These are phyloP conservation scores for Leucoraja erinaceus DNA, from an alignment of 2,113 vertebrate genomes.

Conservation along the genomic window DNA sequence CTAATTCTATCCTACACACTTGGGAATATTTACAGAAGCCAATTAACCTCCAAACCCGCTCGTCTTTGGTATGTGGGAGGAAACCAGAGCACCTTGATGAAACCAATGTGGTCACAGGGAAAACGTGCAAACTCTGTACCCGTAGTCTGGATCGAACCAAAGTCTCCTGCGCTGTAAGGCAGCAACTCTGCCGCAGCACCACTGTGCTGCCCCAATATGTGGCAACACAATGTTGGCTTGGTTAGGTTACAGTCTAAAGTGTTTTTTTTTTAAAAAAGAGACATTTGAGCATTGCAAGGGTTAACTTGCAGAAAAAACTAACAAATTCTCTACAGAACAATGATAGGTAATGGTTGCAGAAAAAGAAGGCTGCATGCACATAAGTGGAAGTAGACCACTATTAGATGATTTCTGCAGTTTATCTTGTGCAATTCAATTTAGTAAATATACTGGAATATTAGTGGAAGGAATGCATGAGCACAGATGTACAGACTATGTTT, in stretches of 20 bases:
- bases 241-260: not conserved
- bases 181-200: no score
- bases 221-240: not conserved
- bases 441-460: not conserved
- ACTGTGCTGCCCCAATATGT: no score
- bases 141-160: no score
- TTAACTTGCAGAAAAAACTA: not conserved
- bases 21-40: no score
- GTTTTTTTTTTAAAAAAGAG: not conserved
- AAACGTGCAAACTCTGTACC: no score
- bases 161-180: no score
- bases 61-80: no score
- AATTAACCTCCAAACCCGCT: no score
- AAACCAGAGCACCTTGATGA: no score
- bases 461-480: not conserved
- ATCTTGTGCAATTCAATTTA: not conserved
- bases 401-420: not conserved
- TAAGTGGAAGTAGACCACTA: not conserved
- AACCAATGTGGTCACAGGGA: no score
- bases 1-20: no score
- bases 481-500: not conserved
- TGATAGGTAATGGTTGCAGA: not conserved
- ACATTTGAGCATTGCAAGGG: not conserved
- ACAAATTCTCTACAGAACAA: not conserved
- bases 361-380: constrained; percentile 5